phyloP scores from a whole-genome alignment of 2,888 invertebrate genomes.

The Neelides folsomi region DNA sequence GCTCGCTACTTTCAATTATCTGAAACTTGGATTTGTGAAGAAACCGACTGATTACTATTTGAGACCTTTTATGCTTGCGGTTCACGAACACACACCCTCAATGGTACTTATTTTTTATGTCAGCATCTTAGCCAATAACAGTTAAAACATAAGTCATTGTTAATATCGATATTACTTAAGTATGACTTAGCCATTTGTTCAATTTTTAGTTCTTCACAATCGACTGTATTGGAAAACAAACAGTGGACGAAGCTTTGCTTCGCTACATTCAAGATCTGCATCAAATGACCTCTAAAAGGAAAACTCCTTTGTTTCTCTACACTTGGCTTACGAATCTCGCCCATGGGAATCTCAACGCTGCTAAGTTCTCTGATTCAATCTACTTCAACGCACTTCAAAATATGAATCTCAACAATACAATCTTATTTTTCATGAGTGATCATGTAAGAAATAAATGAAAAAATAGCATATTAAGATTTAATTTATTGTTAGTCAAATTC shows the following conservation, averaged over 20 bases:
- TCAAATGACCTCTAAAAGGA: slow-evolving; percentile 3
- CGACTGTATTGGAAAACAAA: slow-evolving; percentile 23
- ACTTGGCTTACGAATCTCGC: slow-evolving; percentile 24
- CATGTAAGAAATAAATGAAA: no score
- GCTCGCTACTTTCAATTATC: slow-evolving; percentile 61
- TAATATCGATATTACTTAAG: no score
- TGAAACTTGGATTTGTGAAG: slow-evolving; percentile 54
- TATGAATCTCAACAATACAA: slow-evolving; percentile 48
- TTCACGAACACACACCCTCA: slow-evolving; percentile 8
- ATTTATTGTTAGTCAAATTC: no score
- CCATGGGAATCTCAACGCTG: slow-evolving; percentile 19
- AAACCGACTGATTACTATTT: slow-evolving; percentile 71
- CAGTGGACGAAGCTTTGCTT: slow-evolving; percentile 20
- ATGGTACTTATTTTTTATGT: neutral
- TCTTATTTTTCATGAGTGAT: slow-evolving; percentile 59
- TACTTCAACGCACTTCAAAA: slow-evolving; percentile 12
- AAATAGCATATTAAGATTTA: no score
- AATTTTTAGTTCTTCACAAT: neutral
- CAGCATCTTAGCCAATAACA: neutral
- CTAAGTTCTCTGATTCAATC: slow-evolving; percentile 14
- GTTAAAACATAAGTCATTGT: neutral
- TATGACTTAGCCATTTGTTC: no score
- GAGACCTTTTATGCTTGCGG: slow-evolving; percentile 53
- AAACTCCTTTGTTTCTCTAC: slow-evolving; percentile 19
- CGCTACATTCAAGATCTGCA: slow-evolving; percentile 16